phyloP scores from a whole-genome alignment of 2,888 invertebrate species.

The Cacoxenus indagator region DNA sequence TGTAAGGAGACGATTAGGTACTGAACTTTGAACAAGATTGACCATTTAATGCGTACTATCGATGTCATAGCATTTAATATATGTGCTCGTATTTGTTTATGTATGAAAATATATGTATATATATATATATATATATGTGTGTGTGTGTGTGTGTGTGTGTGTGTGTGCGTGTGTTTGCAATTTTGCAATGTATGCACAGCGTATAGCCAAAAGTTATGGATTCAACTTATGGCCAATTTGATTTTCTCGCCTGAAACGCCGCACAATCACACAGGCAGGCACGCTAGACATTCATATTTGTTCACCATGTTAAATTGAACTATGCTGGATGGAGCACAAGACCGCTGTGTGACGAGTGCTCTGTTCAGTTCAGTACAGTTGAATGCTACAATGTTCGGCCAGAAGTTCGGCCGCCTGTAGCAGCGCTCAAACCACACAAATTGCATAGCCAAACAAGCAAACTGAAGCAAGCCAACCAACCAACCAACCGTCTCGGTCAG shows the following conservation, averaged over 20 bases:
- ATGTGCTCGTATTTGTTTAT: slow-evolving; percentile 15
- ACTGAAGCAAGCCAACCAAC: slow-evolving; percentile 5
- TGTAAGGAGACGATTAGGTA: too few species aligned
- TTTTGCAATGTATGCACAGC: slow-evolving; percentile 42
- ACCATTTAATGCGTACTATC: not conserved
- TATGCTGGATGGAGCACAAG: too few species aligned
- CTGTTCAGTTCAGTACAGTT: not conserved
- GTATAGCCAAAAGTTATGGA: slow-evolving; percentile 61
- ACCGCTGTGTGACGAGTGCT: not conserved
- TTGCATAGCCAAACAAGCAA: not conserved
- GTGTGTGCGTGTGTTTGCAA: slow-evolving; percentile 27
- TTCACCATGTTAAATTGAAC: too few species aligned
- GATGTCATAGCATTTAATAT: slow-evolving; percentile 11
- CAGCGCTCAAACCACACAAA: not conserved
- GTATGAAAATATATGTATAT: slow-evolving; percentile 22
- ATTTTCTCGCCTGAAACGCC: slow-evolving; percentile 68
- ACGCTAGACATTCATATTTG: slow-evolving; percentile 3
- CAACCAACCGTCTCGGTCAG: not conserved
- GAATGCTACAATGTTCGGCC: not conserved
- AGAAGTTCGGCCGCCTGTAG: not conserved
- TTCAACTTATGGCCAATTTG: slow-evolving; percentile 68
- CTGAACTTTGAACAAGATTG: not conserved
- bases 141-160: slow-evolving; percentile 1
- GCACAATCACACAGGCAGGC: slow-evolving; percentile 17
- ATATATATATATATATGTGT: not conserved